Evolutionary conservation across 2,888 invertebrate genomes (phyloP).

Genomic region (Antheraea assamensis): DNA sequence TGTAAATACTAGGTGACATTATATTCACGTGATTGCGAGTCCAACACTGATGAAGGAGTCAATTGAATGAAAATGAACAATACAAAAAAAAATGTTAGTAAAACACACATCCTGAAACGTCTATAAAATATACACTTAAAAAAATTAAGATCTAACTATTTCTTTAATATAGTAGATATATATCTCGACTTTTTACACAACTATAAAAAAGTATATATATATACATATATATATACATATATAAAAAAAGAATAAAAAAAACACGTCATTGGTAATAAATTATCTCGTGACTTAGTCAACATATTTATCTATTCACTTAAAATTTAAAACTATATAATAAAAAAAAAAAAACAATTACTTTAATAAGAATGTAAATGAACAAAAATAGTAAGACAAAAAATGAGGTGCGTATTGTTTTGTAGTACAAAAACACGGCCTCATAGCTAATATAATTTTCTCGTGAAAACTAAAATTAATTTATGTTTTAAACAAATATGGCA

Average conservation of each 20-base stretch:
- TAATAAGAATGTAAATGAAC: slow-evolving; percentile 39
- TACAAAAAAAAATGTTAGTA: slow-evolving; percentile 65
- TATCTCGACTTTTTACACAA: slow-evolving; percentile 65
- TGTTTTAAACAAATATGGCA: slow-evolving; percentile 68
- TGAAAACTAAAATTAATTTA: slow-evolving; percentile 56
- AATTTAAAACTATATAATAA: slow-evolving; percentile 47
- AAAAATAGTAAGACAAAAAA: slow-evolving; percentile 54
- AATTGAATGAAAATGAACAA: slow-evolving; percentile 27
- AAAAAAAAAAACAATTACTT: slow-evolving; percentile 38
- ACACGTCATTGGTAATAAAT: slow-evolving; percentile 82
- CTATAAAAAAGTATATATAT: slow-evolving; percentile 47
- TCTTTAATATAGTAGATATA: slow-evolving; percentile 64
- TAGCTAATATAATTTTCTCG: slow-evolving; percentile 45
- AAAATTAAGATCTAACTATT: slow-evolving; percentile 56
- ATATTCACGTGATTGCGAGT: neutral
- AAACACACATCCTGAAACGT: slow-evolving; percentile 72
- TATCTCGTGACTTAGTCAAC: slow-evolving; percentile 81
- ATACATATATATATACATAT: slow-evolving; percentile 38
- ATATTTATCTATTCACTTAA: slow-evolving; percentile 61
- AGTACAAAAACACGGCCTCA: slow-evolving; percentile 57
- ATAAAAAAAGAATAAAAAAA: slow-evolving; percentile 75
- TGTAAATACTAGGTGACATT: neutral
- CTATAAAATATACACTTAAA: slow-evolving; percentile 58
- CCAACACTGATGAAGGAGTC: neutral
- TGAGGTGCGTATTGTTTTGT: slow-evolving; percentile 67